Evolutionary conservation across 2,797 vertebrate species (phyloP).

Genomic region (Hirundo rustica): DNA sequence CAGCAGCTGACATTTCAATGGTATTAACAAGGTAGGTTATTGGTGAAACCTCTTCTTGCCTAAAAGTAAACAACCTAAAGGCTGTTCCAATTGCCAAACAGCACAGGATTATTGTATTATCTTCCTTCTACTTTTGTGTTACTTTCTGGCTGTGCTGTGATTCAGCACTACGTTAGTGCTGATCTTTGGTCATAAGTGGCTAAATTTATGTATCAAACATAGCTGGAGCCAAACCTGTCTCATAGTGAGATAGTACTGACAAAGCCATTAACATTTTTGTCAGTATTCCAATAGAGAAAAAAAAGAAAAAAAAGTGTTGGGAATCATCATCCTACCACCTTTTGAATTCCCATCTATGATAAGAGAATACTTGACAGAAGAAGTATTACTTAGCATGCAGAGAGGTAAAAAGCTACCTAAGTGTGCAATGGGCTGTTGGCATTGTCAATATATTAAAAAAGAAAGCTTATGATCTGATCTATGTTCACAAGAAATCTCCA

Average conservation of each 20-base stretch:
- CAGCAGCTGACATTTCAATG: background rate
- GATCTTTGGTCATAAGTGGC: background rate
- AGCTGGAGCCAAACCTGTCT: background rate
- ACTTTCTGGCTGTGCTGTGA: background rate
- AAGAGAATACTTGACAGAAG: background rate
- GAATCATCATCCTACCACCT: background rate
- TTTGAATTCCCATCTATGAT: background rate
- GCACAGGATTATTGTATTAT: background rate
- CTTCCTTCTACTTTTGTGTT: background rate
- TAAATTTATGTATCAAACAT: background rate
- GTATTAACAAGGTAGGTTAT: background rate
- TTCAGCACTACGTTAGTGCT: background rate
- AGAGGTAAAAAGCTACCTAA: background rate
- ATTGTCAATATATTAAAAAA: background rate
- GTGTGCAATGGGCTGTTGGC: background rate
- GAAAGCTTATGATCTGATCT: background rate
- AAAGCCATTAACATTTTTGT: background rate
- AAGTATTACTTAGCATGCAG: background rate
- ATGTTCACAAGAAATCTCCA: background rate
- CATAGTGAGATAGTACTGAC: background rate
- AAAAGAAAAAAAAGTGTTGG: accelerated
- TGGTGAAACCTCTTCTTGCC: background rate
- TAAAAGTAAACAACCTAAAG: background rate
- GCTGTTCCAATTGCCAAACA: background rate
- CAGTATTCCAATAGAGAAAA: background rate